A percentile compares a stretch with the other conserved stretches of the same genome.
phyloP scores from a whole-genome alignment of 1,140 invertebrate species.

The honey bee (Apis mellifera) region Amel_HAv3.1 CM009933.2:2804001-2804500 shows the following conservation, averaged over 20 bases:
- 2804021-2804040: neutral
- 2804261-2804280: neutral
- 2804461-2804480: conserved; percentile 74
- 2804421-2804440: neutral
- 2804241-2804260: neutral
- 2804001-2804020: neutral
- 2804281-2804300: neutral
- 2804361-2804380: conserved; percentile 50
- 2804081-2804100: conserved; percentile 9
- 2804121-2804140: conserved; percentile 28
- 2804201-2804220: neutral
- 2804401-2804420: conserved; percentile 18
- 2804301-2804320: neutral
- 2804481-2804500: conserved; percentile 64
- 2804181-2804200: neutral
- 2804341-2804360: neutral
- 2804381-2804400: conserved; percentile 12
- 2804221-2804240: neutral
- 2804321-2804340: too few species aligned
- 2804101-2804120: neutral
- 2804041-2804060: neutral
- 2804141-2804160: neutral
- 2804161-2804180: neutral
- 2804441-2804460: conserved; percentile 42
- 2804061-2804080: neutral